Evolutionary conservation across 1,140 invertebrate species (phyloP).

Genomic region (Cecropterus lyciades): DNA sequence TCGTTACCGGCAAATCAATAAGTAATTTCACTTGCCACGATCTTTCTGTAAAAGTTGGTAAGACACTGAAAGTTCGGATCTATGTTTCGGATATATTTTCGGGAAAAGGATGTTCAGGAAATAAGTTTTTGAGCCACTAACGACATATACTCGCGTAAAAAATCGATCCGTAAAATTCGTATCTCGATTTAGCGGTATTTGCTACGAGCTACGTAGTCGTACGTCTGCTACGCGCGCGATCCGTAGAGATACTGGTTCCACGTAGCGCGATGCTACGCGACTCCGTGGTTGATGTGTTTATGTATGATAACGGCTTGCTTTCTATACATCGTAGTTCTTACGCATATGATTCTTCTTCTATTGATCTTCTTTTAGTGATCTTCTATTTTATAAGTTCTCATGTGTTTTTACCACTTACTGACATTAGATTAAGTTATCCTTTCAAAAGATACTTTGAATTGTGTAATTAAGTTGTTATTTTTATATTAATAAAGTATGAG

Average conservation of each 20-base stretch:
- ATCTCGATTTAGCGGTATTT: conserved; percentile 10
- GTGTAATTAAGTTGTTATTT: too few relatives aligned
- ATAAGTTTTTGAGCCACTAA: conserved; percentile 12
- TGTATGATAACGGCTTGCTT: conserved; percentile 22
- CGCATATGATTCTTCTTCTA: too few relatives aligned
- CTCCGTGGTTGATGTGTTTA: too few relatives aligned
- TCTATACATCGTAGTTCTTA: not conserved
- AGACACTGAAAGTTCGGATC: not conserved
- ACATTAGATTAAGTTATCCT: too few relatives aligned
- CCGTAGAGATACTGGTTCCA: conserved; percentile 35
- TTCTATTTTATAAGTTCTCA: too few relatives aligned
- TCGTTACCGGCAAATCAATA: conserved; percentile 29
- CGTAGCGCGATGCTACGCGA: conserved; percentile 27
- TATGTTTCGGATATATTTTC: not conserved
- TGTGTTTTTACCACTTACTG: too few relatives aligned
- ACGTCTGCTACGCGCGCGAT: conserved; percentile 35
- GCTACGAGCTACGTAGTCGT: conserved; percentile 20
- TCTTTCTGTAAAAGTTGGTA: conserved; percentile 18
- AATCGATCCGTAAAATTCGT: conserved; percentile 8
- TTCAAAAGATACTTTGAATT: too few relatives aligned
- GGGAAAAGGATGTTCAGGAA: not conserved
- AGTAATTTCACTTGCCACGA: conserved; percentile 22
- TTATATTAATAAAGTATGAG: too few relatives aligned
- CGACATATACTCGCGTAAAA: conserved; percentile 12
- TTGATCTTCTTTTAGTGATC: too few relatives aligned